Evolutionary conservation across 2,888 invertebrate genomes (phyloP).

Genomic region (Hirtodrosophila cameraria): DNA sequence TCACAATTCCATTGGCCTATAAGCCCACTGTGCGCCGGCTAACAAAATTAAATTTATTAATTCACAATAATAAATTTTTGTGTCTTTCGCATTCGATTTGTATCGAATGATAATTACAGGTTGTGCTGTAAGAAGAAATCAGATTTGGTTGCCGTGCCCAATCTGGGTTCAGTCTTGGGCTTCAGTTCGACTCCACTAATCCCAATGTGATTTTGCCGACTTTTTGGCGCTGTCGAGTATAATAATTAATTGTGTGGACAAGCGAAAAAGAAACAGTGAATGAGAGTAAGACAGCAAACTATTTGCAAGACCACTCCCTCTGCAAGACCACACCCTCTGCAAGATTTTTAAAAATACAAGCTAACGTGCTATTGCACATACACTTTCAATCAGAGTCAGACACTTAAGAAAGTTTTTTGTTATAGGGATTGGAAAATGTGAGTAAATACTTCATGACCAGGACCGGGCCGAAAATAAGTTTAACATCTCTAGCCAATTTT

Average conservation of each 20-base stretch:
- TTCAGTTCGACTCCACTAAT: conserved; percentile 17
- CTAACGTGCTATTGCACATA: too few species aligned
- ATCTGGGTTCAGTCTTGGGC: conserved; percentile 12
- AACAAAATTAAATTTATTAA: conserved; percentile 82
- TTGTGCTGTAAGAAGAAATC: conserved; percentile 78
- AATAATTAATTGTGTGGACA: conserved; percentile 79
- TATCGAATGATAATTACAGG: conserved; percentile 84
- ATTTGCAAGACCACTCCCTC: background rate
- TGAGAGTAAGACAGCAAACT: conserved; percentile 9
- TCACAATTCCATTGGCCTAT: too few species aligned
- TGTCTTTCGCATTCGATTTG: conserved; percentile 84
- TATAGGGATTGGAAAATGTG: too few species aligned
- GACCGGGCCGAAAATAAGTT: too few species aligned
- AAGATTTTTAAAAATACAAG: conserved; percentile 1
- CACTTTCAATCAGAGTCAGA: background rate
- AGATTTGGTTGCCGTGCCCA: conserved; percentile 53
- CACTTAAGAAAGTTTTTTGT: background rate
- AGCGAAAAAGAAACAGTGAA: conserved; percentile 26
- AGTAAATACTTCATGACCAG: too few species aligned
- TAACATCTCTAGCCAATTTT: too few species aligned
- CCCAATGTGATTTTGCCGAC: conserved; percentile 45
- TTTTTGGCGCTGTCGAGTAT: conserved; percentile 45
- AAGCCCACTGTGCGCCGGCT: conserved; percentile 19
- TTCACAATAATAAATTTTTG: conserved; percentile 84
- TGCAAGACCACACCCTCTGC: background rate